Percentiles rank a stretch among this genome's conserved stretches.
Evolutionary conservation across 2,113 vertebrate genomes (phyloP).

Genomic region (Corythornis madagascariensis): DNA sequence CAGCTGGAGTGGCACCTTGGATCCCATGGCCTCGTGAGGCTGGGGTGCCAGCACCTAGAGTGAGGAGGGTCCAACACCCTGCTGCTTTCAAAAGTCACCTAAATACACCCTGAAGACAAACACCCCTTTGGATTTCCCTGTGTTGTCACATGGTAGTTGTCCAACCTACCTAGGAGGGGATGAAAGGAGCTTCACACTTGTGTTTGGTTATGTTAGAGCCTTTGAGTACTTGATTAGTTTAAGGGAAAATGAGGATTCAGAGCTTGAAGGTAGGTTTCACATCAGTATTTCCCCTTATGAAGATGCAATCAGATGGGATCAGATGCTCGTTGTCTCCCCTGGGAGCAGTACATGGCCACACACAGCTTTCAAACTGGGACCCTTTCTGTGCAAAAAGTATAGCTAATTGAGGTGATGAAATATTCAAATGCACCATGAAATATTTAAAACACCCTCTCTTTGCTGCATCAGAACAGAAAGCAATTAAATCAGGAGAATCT

Average conservation of each 20-base stretch:
- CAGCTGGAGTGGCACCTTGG: neutral
- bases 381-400: neutral
- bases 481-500: neutral
- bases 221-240: neutral
- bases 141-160: neutral
- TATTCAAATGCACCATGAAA: neutral
- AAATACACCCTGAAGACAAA: neutral
- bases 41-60: neutral
- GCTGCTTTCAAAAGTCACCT: neutral
- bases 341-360: neutral
- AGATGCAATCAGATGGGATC: neutral
- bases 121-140: accelerated
- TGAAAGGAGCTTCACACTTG: neutral
- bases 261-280: neutral
- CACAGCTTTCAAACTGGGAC: neutral
- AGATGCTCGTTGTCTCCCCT: neutral
- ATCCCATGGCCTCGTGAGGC: accelerated
- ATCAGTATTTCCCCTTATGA: neutral
- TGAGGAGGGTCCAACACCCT: neutral
- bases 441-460: neutral
- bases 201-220: neutral
- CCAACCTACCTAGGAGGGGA: neutral
- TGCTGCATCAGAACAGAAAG: neutral
- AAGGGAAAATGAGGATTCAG: neutral
- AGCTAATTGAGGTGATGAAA: neutral